Evolutionary conservation across 2,113 vertebrate species (phyloP).

Genomic region (Xyliphius kryptos): DNA sequence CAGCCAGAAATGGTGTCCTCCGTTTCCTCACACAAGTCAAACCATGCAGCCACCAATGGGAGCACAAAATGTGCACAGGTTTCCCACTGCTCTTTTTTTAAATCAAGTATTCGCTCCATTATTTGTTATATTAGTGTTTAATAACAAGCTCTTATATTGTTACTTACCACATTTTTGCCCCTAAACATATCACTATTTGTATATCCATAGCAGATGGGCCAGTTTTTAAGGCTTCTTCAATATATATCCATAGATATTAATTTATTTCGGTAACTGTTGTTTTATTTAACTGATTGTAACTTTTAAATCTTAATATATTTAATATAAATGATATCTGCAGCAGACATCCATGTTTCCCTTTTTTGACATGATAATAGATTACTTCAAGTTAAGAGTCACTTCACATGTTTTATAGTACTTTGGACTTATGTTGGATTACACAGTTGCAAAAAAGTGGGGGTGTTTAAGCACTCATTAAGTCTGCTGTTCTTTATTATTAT

Average conservation of each 20-base stretch:
- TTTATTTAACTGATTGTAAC: slow-evolving; percentile 30
- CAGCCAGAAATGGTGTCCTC: slow-evolving; percentile 29
- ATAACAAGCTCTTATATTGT: slow-evolving; percentile 26
- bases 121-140: slow-evolving; percentile 29
- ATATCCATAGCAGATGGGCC: slow-evolving; percentile 27
- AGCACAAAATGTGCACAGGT: slow-evolving; percentile 50
- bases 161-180: slow-evolving; percentile 28
- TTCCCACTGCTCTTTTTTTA: slow-evolving; percentile 41
- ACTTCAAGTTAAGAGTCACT: slow-evolving; percentile 20
- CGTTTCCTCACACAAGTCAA: slow-evolving; percentile 30
- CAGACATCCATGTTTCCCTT: slow-evolving; percentile 6
- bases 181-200: slow-evolving; percentile 30
- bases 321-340: slow-evolving; percentile 2
- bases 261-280: slow-evolving; percentile 29
- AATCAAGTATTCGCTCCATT: slow-evolving; percentile 30
- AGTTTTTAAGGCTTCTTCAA: slow-evolving; percentile 28
- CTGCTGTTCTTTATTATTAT: too few species aligned
- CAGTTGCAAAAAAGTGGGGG: neutral
- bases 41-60: slow-evolving; percentile 52
- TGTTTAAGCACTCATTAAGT: too few species aligned
- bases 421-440: neutral
- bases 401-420: slow-evolving; percentile 5
- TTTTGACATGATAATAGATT: slow-evolving; percentile 9
- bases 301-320: slow-evolving; percentile 14
- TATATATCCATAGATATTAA: slow-evolving; percentile 24